Conservation (phyloP, 2,888 invertebrate genomes). For the Cephalotes varians region DNA sequence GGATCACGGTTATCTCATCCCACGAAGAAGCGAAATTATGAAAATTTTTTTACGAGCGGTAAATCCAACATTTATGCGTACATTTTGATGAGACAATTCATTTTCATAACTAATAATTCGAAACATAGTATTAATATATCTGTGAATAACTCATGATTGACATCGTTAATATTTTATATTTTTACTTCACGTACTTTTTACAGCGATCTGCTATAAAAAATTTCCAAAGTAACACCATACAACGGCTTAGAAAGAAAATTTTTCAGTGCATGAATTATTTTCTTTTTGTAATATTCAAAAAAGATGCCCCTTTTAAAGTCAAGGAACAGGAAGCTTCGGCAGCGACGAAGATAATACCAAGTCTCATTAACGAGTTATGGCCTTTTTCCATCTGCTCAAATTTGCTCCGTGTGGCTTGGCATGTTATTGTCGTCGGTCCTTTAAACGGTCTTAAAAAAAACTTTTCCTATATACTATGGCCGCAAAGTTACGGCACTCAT, state of each 20-base stretch:
- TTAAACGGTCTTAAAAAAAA: constrained; percentile 38
- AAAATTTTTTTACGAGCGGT: constrained; percentile 37
- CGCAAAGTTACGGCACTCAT: constrained; percentile 23
- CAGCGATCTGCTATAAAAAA: neutral
- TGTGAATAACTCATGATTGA: neutral
- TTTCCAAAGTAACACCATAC: neutral
- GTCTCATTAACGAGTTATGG: constrained; percentile 43
- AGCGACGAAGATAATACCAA: neutral
- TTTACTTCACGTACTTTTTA: neutral
- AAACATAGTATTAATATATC: neutral
- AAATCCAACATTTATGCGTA: neutral
- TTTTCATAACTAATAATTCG: constrained; percentile 1
- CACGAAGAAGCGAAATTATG: neutral
- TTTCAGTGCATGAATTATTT: neutral
- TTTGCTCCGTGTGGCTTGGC: constrained; percentile 19
- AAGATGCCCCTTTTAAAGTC: neutral
- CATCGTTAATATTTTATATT: neutral
- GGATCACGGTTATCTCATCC: constrained; percentile 3
- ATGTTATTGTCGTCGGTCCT: constrained; percentile 28
- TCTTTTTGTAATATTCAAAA: neutral
- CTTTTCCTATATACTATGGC: constrained; percentile 9
- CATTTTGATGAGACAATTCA: neutral
- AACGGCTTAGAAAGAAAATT: neutral
- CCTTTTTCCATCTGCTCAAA: constrained; percentile 28
- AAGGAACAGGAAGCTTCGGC: neutral